Conservation (phyloP, 2,797 vertebrate species). For the Pseudochromis fuscus region DNA sequence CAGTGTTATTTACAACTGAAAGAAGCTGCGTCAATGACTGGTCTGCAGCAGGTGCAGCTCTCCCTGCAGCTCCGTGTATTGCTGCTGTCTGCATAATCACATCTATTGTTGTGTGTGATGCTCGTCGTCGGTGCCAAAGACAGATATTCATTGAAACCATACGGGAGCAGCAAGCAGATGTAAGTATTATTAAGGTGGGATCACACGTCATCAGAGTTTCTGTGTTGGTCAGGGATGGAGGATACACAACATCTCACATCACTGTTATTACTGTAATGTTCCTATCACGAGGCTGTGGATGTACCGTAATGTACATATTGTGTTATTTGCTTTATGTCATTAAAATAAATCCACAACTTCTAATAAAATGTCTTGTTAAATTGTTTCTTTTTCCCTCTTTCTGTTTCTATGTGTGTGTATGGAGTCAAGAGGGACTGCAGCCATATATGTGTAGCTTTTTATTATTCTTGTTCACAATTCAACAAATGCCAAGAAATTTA, state of each 20-base stretch:
- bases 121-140: conserved; percentile 25
- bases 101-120: conserved; percentile 57
- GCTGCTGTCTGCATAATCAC: conserved; percentile 45
- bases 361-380: not conserved
- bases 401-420: too few species aligned
- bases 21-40: conserved; percentile 41
- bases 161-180: conserved; percentile 35
- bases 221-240: not conserved
- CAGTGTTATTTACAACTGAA: conserved; percentile 52
- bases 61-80: conserved; percentile 42
- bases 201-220: conserved; percentile 29
- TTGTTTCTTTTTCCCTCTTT: too few species aligned
- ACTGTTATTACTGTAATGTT: not conserved
- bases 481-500: too few species aligned
- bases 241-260: conserved; percentile 12
- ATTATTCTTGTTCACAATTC: too few species aligned
- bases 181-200: conserved; percentile 44
- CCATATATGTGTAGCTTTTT: too few species aligned
- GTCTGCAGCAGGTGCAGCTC: conserved; percentile 59
- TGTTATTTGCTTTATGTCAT: not conserved
- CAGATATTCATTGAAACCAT: conserved; percentile 54
- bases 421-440: too few species aligned
- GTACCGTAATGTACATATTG: too few species aligned
- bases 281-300: not conserved
- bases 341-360: not conserved